Conservation (phyloP, 2,888 invertebrate genomes). For the Peribatodes rhomboidaria region DNA sequence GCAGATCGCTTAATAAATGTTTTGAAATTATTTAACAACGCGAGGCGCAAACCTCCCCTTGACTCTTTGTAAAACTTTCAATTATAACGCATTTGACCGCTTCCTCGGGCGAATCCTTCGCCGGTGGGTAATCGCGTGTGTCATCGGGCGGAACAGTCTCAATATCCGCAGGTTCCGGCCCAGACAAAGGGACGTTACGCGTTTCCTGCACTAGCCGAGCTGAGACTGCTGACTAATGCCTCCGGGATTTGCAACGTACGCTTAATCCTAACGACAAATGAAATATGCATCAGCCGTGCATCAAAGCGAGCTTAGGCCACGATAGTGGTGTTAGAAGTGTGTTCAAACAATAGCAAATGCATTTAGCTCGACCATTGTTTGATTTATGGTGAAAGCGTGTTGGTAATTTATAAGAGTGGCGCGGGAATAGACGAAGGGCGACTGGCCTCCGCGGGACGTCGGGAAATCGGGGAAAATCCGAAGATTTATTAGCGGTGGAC, state of each 20-base stretch:
- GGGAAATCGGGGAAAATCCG: slow-evolving; percentile 84
- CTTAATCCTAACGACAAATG: slow-evolving; percentile 61
- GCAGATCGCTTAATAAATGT: slow-evolving; percentile 70
- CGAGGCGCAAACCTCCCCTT: slow-evolving; percentile 52
- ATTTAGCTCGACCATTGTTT: slow-evolving; percentile 81
- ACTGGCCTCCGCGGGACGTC: slow-evolving; percentile 70
- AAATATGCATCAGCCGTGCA: slow-evolving; percentile 61
- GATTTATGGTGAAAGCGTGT: slow-evolving; percentile 85
- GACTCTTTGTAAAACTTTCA: slow-evolving; percentile 65
- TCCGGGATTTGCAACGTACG: slow-evolving; percentile 56
- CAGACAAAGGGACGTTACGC: slow-evolving; percentile 70
- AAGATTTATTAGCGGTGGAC: slow-evolving; percentile 81
- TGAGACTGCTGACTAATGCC: slow-evolving; percentile 71
- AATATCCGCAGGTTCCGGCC: slow-evolving; percentile 76
- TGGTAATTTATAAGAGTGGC: slow-evolving; percentile 85
- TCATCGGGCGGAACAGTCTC: slow-evolving; percentile 68
- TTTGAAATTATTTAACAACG: slow-evolving; percentile 62
- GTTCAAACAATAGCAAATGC: slow-evolving; percentile 85
- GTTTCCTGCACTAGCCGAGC: slow-evolving; percentile 62
- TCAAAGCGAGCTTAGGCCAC: slow-evolving; percentile 57
- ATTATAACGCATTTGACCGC: slow-evolving; percentile 75
- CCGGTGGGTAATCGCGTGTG: slow-evolving; percentile 67
- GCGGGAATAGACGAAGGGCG: slow-evolving; percentile 70
- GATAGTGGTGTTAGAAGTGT: slow-evolving; percentile 72
- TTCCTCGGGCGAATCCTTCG: slow-evolving; percentile 72